These are phyloP conservation scores for Hyposoter didymator DNA, from an alignment of 2,888 invertebrate genomes.

Conservation along the genomic window DNA sequence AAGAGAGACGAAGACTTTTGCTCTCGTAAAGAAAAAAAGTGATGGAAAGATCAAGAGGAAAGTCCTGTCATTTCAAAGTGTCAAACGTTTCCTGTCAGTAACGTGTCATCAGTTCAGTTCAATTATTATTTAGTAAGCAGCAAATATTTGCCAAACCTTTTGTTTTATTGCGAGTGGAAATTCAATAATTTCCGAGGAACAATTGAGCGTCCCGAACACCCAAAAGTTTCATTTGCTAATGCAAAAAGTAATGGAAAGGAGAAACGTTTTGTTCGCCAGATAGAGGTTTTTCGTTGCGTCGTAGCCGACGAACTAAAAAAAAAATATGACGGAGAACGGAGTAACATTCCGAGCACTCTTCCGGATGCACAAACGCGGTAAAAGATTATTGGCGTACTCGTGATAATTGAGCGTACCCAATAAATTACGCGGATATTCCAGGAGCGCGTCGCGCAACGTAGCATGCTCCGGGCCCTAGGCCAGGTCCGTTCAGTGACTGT, in stretches of 20 bases:
- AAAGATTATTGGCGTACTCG: slow-evolving; percentile 76
- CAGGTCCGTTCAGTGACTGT: slow-evolving; percentile 56
- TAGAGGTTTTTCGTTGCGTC: neutral
- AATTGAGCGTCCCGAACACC: neutral
- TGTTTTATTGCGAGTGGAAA: neutral
- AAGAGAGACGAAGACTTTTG: neutral
- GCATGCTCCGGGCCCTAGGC: slow-evolving; percentile 31
- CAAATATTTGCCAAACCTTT: neutral
- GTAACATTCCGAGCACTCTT: neutral
- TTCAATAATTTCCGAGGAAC: neutral
- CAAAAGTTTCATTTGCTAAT: neutral
- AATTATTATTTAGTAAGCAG: neutral
- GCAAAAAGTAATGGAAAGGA: neutral
- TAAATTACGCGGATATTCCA: slow-evolving; percentile 74
- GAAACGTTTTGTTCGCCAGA: neutral
- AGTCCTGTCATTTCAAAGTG: slow-evolving; percentile 66
- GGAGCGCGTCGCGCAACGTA: slow-evolving; percentile 12
- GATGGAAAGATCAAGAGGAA: slow-evolving; percentile 61
- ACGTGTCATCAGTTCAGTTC: slow-evolving; percentile 43
- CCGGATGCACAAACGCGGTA: slow-evolving; percentile 68
- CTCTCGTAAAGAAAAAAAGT: neutral
- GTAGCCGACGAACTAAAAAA: neutral
- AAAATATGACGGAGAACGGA: neutral
- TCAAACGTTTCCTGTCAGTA: slow-evolving; percentile 51
- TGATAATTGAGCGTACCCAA: slow-evolving; percentile 77